Evolutionary conservation across 2,888 invertebrate genomes (phyloP), one percentile per base, ranked within the genome.

Genomic region (Thymelicus lineola): DNA sequence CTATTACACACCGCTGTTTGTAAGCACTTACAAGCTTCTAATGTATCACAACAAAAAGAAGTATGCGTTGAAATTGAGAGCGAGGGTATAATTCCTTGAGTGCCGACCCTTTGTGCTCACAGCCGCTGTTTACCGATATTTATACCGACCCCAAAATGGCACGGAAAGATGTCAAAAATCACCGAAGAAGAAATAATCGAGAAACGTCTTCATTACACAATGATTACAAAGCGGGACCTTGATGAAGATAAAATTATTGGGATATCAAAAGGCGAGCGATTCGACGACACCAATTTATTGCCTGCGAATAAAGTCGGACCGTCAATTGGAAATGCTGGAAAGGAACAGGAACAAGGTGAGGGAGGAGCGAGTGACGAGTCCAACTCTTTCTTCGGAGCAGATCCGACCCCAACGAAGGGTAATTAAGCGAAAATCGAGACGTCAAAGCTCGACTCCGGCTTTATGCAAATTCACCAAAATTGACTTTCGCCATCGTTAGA

Each of bases 391-490:
- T 85, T 80, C 75, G 75, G 45, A 78, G 73, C 60, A 79, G 78
- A 77, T 78, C 80, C 82, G 78, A 80, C 85, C 81, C 82, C 85
- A 77, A 80, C 86, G 85, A 84, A 86, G 87, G 89, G 88, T 93
- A 92, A 92, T 93, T 93, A 91, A 91, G 90, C 91, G 89, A 90
- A 91, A 91, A 92, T 91, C 91, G 89, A 91, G 91, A 89, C 87
- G 91, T 90, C 91, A 91, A 90, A 89, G 88, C 88, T 83, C 84
- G 82, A 82, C 83, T 82, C 86, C 79, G 84, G 88, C 85, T 90
- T 88, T 90, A 92, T 92, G 92, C 88, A 91, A 91, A 92, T 92
- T 89, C 84, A 77, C 78, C 81, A 83, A 87, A 90, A 91, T 91
- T 85, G 89, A 88, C 90, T 91, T 87, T 86, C 83, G 84, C 83